Base-by-base conservation (phyloP, 2,797 vertebrate genomes). In the Yasuhikotakia modesta region DNA sequence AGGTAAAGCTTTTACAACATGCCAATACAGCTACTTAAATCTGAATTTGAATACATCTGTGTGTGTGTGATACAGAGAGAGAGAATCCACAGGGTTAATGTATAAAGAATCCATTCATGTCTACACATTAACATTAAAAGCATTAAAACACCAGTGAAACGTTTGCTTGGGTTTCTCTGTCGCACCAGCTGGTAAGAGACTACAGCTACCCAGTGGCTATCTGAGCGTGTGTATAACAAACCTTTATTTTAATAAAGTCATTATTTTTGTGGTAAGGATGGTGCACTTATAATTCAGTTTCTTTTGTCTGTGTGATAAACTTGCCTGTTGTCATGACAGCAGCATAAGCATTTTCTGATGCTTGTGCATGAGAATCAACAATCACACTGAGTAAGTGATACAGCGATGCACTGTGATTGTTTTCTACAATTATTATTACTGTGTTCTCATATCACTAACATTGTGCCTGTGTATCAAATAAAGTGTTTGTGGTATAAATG, bases 311-410 rank as follows among this genome's bases (percentile, higher is more conserved):
- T 43, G 39, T 43, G 10, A 43, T 43, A 43, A 43, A 58, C 12
- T 24, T 58, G 55, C 22, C 55, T 27, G 22, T 58, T 58, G 55
- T 27, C 55, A 58, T 27, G 55, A 58, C 55, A 58, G 27, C 55
- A 27, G 55, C 19, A 27, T 58, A 5, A 1, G 22, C 14, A 22
- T 58, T 24, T 58, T 4, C 10, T n/a, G 19, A 10, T 19, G 2
- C n/a, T 21, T 55, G 52, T 21, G n/a, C 52, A 21, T 6, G 8
- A 55, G 46, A 55, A 11, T 55, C 19, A 55, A 55, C 55, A 58
- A 24, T 24, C 21, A 24, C 3, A 11, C 13, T 58, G 53, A 57
- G 10, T 58, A 3, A 11, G 22, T 27, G 19, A 57, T 11, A 22
- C 19, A 57, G 48, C n/a, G 14, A 8, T 11, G 4, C 27, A 27